phyloP scores from a whole-genome alignment of 2,113 vertebrate genomes.

The Platysteira castanea region DNA sequence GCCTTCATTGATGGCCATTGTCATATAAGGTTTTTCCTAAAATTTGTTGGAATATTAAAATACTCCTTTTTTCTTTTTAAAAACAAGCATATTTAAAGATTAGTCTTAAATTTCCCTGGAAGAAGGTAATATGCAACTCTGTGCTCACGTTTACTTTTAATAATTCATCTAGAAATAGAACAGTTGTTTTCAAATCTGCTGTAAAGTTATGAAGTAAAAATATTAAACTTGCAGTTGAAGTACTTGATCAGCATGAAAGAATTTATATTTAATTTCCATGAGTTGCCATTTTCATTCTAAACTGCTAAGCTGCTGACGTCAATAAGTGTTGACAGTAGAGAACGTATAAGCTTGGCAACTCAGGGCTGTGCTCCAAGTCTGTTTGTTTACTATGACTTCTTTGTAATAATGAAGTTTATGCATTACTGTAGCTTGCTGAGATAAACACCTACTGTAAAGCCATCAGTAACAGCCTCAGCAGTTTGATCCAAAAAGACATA shows the following conservation, averaged over 20 bases:
- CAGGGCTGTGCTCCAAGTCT: not conserved
- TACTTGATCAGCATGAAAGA: not conserved
- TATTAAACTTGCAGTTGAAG: not conserved
- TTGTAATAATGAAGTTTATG: not conserved
- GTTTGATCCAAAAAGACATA: not conserved
- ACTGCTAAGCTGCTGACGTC: not conserved
- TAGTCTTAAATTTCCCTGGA: not conserved
- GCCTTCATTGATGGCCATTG: not conserved
- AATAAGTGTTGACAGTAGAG: not conserved
- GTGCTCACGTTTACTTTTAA: not conserved
- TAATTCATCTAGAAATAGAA: not conserved
- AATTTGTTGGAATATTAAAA: not conserved
- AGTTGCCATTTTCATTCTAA: constrained; percentile 13
- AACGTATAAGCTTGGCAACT: not conserved
- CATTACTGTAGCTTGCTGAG: not conserved
- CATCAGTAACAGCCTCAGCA: not conserved
- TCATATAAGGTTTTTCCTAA: not conserved
- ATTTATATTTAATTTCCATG: constrained; percentile 3
- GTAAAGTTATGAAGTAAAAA: not conserved
- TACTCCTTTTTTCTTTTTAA: not conserved
- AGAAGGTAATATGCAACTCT: not conserved
- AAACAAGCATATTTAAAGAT: not conserved
- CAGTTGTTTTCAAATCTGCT: not conserved
- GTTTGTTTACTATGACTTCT: constrained; percentile 13
- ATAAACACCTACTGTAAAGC: not conserved